These are phyloP conservation scores for Phania funesta DNA, from an alignment of 2,888 invertebrate genomes.

Conservation along the genomic window DNA sequence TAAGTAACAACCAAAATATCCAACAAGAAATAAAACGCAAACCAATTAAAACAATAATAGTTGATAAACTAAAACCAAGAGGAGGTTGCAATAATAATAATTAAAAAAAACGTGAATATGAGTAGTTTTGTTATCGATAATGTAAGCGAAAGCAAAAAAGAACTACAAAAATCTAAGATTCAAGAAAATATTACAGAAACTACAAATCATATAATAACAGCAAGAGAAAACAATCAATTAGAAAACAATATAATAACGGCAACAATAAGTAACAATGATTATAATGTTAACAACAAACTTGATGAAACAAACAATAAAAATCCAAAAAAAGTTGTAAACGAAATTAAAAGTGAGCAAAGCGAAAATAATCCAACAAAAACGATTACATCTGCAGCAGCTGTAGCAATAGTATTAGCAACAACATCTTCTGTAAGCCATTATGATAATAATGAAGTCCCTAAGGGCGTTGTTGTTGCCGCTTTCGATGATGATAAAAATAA, in stretches of 20 bases:
- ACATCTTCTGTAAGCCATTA: conserved; percentile 46
- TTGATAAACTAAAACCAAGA: conserved; percentile 17
- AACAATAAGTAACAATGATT: conserved; percentile 31
- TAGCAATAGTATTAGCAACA: conserved; percentile 28
- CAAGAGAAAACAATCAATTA: conserved; percentile 68
- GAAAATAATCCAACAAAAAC: conserved; percentile 30
- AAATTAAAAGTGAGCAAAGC: conserved; percentile 59
- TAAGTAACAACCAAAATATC: conserved; percentile 49
- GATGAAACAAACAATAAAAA: conserved; percentile 39
- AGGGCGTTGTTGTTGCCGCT: conserved; percentile 30
- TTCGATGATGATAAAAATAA: conserved; percentile 17
- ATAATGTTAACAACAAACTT: conserved; percentile 46
- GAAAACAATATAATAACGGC: conserved; percentile 67
- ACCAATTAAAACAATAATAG: not conserved
- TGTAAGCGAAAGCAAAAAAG: conserved; percentile 68
- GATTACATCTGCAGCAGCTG: not conserved
- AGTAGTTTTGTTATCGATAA: conserved; percentile 71
- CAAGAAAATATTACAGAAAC: conserved; percentile 49
- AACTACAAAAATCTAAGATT: conserved; percentile 55
- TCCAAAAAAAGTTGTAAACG: conserved; percentile 25
- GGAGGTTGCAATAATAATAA: conserved; percentile 23
- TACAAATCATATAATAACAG: conserved; percentile 60
- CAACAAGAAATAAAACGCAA: conserved; percentile 13
- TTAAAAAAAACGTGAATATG: conserved; percentile 68
- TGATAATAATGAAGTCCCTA: conserved; percentile 50